These are phyloP conservation scores for Catagonus wagneri DNA, from an alignment of 2,113 vertebrate genomes.

Conservation along the genomic window DNA sequence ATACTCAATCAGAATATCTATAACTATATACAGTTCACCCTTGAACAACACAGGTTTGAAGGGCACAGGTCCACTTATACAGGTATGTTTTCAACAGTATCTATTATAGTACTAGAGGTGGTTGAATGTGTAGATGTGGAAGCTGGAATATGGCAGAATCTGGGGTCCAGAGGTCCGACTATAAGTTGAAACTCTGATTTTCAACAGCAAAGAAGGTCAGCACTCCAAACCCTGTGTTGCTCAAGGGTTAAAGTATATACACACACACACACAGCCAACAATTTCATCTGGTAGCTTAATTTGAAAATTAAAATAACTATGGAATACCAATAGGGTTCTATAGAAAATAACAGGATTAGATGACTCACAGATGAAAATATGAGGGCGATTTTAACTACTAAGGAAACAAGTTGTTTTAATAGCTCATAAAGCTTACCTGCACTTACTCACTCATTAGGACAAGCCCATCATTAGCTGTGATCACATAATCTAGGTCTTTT, in stretches of 20 bases:
- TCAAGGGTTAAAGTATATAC: background rate
- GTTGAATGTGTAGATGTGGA: background rate
- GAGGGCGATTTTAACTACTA: background rate
- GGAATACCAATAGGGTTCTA: background rate
- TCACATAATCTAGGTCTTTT: background rate
- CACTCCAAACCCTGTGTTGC: background rate
- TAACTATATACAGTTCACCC: background rate
- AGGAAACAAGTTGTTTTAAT: background rate
- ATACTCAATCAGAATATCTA: background rate
- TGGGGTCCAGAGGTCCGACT: background rate
- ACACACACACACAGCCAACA: background rate
- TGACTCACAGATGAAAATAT: background rate
- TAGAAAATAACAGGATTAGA: background rate
- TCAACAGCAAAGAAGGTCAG: background rate
- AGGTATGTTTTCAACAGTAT: background rate
- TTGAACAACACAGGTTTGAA: background rate
- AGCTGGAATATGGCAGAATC: background rate
- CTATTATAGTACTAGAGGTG: background rate
- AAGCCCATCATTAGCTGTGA: background rate
- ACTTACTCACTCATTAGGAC: background rate
- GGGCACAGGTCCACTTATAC: background rate
- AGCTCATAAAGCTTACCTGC: background rate
- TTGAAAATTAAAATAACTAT: slow-evolving; percentile 32
- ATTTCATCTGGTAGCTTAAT: background rate
- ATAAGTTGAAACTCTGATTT: background rate